These are phyloP conservation scores for Conus betulinus DNA, from an alignment of 1,140 invertebrate species.

Conservation along the genomic window DNA sequence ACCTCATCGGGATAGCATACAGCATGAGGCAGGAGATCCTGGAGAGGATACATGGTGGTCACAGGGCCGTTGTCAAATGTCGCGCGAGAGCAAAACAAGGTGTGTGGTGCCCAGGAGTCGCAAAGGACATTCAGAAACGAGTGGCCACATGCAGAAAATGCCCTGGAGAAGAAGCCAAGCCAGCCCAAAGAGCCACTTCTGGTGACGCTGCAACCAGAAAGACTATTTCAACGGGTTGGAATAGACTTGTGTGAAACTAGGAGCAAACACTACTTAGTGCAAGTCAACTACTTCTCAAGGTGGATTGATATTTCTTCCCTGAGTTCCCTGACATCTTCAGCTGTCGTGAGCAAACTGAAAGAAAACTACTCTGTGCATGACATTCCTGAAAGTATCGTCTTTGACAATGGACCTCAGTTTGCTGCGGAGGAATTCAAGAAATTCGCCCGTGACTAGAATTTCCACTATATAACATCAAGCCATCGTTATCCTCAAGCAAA, in stretches of 20 bases:
- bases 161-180: neutral
- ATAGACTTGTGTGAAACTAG: constrained; percentile 31
- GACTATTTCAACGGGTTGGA: too few species aligned
- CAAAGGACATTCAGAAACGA: too few species aligned
- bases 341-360: constrained; percentile 49
- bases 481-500: constrained; percentile 53
- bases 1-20: neutral
- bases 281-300: constrained; percentile 43
- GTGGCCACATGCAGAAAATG: neutral
- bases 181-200: neutral
- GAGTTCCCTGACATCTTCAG: constrained; percentile 27
- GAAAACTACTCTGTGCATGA: constrained; percentile 47
- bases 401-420: constrained; percentile 60
- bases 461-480: constrained; percentile 51
- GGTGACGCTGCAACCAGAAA: neutral
- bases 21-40: too few species aligned
- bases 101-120: neutral
- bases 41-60: neutral
- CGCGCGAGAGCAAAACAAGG: neutral
- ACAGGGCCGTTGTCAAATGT: neutral
- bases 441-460: constrained; percentile 47
- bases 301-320: constrained; percentile 44
- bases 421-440: constrained; percentile 45
- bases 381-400: constrained; percentile 46
- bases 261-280: constrained; percentile 38